Percentiles rank a stretch among this genome's conserved stretches.
Conservation (phyloP, 2,113 vertebrate genomes). For the Chlamydotis undulata region DNA sequence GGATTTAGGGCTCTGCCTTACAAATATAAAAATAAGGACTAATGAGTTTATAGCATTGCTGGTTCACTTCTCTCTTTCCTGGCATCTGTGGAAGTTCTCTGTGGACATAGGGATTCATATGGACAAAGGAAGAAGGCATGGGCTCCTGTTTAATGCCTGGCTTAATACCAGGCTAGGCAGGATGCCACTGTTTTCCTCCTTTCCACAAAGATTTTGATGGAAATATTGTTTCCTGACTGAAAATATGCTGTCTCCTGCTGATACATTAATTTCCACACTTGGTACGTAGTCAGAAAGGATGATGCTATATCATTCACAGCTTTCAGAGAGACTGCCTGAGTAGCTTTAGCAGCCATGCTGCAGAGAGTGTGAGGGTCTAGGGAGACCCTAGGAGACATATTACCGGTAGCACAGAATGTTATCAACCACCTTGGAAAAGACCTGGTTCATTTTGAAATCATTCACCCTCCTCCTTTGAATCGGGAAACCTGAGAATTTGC, state of each 20-base stretch:
- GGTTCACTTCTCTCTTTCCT: not conserved
- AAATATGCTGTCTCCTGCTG: not conserved
- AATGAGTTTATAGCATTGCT: not conserved
- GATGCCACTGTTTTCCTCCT: not conserved
- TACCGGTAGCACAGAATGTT: not conserved
- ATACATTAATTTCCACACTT: not conserved
- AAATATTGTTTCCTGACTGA: not conserved
- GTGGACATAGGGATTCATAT: not conserved
- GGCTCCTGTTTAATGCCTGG: not conserved
- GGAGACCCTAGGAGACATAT: not conserved
- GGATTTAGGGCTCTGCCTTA: not conserved
- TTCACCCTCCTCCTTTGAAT: not conserved
- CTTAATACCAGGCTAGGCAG: not conserved
- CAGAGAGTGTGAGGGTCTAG: not conserved
- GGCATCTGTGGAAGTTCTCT: not conserved
- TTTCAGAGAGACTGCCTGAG: not conserved
- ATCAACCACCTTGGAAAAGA: not conserved
- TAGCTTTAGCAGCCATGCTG: not conserved
- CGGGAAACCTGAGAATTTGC: not conserved
- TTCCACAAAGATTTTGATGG: not conserved
- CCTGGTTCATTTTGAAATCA: not conserved
- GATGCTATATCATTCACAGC: not conserved
- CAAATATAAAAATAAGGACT: not conserved
- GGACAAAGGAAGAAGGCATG: not conserved
- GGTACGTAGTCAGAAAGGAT: not conserved